These are phyloP conservation scores for Elephas maximus DNA, from an alignment of 2,113 vertebrate genomes.

Conservation along the genomic window DNA sequence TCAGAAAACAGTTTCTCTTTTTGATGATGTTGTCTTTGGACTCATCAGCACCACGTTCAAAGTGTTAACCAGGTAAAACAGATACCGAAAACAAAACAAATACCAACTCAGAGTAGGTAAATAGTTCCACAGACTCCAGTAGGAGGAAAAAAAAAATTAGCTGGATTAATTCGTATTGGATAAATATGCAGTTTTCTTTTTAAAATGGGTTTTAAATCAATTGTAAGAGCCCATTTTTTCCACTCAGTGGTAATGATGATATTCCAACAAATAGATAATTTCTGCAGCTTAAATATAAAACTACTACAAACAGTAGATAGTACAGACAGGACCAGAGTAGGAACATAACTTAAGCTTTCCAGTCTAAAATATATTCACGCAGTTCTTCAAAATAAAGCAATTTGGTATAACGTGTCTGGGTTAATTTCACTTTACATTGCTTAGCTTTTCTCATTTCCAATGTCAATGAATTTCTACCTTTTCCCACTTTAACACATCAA, in stretches of 20 bases:
- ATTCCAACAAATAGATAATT: background rate
- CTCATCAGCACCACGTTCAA: slow-evolving; percentile 63
- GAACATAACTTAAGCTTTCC: background rate
- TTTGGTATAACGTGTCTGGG: background rate
- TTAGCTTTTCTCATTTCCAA: slow-evolving; percentile 57
- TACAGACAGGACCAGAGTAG: background rate
- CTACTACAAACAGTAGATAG: background rate
- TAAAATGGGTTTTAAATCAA: background rate
- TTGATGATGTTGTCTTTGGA: slow-evolving; percentile 53
- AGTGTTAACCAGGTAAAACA: slow-evolving; percentile 67
- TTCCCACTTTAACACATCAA: slow-evolving; percentile 46
- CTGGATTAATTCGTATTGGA: background rate
- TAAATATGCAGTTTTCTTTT: background rate
- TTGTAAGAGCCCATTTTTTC: slow-evolving; percentile 2
- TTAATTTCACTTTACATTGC: slow-evolving; percentile 52
- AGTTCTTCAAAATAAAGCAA: slow-evolving; percentile 15
- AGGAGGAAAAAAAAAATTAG: background rate
- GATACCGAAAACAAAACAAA: slow-evolving; percentile 25
- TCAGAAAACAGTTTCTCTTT: slow-evolving; percentile 56
- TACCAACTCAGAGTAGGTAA: background rate
- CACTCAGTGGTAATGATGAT: background rate
- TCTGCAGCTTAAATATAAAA: background rate
- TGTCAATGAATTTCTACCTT: slow-evolving; percentile 56
- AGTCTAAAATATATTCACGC: slow-evolving; percentile 13
- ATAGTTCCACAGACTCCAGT: background rate